Evolutionary conservation across 2,888 invertebrate species (phyloP).

Genomic region (Tachina lurida): DNA sequence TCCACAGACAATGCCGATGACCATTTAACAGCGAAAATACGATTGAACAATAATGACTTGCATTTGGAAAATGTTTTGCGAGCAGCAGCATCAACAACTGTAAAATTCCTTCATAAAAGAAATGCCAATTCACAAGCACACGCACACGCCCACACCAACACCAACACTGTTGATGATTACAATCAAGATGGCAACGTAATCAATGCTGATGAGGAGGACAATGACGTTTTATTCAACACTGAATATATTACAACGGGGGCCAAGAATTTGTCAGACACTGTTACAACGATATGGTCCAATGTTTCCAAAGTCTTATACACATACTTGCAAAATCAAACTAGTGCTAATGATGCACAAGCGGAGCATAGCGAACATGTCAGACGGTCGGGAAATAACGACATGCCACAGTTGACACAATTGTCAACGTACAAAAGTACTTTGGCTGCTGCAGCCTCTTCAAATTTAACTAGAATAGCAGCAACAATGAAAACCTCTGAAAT

Average conservation of each 20-base stretch:
- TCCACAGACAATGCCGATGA: constrained; percentile 24
- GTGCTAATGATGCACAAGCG: constrained; percentile 20
- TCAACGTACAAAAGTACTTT: constrained; percentile 32
- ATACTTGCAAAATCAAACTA: constrained; percentile 73
- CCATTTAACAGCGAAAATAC: constrained; percentile 41
- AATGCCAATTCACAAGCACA: constrained; percentile 42
- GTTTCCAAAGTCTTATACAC: constrained; percentile 73
- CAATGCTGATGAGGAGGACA: constrained; percentile 16
- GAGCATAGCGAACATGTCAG: constrained; percentile 1
- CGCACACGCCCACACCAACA: constrained; percentile 25
- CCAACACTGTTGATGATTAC: neutral
- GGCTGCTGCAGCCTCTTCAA: constrained; percentile 40
- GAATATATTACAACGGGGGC: constrained; percentile 45
- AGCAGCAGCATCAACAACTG: constrained; percentile 39
- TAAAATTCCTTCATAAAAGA: constrained; percentile 58
- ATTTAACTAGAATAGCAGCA: constrained; percentile 67
- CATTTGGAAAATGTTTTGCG: constrained; percentile 55
- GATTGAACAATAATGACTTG: constrained; percentile 46
- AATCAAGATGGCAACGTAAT: constrained; percentile 1
- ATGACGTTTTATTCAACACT: constrained; percentile 20
- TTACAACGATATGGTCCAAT: constrained; percentile 75
- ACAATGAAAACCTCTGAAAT: constrained; percentile 61
- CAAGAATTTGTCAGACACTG: constrained; percentile 72
- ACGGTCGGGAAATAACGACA: constrained; percentile 16
- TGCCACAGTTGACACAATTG: constrained; percentile 24